A percentile compares a stretch with the other conserved stretches of the same genome.
Evolutionary conservation across 30 jellyfish, hydroid and myxozoan genomes (phyloP).

Genomic region (Turritopsis rubra): DNA sequence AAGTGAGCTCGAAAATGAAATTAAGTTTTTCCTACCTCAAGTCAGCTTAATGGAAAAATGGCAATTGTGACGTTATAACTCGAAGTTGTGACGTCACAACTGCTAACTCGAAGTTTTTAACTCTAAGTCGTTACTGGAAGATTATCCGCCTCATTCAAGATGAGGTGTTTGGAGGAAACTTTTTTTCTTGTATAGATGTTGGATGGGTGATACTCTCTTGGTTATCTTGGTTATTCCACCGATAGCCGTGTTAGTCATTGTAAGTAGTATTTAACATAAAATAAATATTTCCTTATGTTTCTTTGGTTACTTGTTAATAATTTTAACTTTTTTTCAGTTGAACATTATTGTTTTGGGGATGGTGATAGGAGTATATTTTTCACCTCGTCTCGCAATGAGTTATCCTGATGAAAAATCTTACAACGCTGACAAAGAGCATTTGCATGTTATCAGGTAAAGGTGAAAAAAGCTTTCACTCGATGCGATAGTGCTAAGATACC

Average conservation of each 20-base stretch:
- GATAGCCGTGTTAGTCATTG: conserved; percentile 40
- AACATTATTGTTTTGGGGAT: conserved; percentile 50
- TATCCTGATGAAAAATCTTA: conserved; percentile 14
- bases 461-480: background rate
- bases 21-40: no score
- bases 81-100: no score
- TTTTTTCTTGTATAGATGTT: conserved; percentile 38
- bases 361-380: conserved; percentile 59
- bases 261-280: conserved; percentile 9
- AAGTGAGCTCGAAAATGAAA: no score
- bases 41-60: no score
- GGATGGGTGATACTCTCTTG: conserved; percentile 37
- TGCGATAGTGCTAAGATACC: background rate
- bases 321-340: conserved; percentile 27
- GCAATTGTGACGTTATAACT: no score
- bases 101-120: no score
- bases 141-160: no score
- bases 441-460: background rate
- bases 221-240: conserved; percentile 49
- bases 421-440: background rate
- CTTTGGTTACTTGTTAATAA: background rate
- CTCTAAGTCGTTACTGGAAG: no score
- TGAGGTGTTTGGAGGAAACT: no score
- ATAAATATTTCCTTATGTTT: background rate
- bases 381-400: conserved; percentile 15